Conservation (phyloP, 2,888 invertebrate genomes). For the Osmoderma eremita region DNA sequence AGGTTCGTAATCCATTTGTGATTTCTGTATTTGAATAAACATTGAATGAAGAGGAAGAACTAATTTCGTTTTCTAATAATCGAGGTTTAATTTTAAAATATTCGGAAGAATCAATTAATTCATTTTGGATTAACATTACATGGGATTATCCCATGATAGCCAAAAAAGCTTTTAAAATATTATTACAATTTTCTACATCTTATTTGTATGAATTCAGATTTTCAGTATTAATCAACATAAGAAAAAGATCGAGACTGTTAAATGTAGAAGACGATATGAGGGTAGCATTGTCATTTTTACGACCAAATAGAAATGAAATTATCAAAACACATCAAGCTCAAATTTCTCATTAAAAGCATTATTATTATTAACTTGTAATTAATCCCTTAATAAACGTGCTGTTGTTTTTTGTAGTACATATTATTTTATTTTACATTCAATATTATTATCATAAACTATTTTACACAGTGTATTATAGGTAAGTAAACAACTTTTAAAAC, state of each 20-base stretch:
- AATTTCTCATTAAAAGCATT: not conserved
- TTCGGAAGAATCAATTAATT: constrained; percentile 40
- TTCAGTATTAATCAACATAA: constrained; percentile 42
- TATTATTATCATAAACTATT: not conserved
- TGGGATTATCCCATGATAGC: too few species aligned
- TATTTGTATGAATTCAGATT: constrained; percentile 45
- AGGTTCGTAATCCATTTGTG: not conserved
- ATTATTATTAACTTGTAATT: not conserved
- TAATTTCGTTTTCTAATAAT: constrained; percentile 45
- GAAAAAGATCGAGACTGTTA: too few species aligned
- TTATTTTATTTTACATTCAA: not conserved
- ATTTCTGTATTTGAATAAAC: not conserved
- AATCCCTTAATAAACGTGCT: not conserved
- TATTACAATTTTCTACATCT: constrained; percentile 44
- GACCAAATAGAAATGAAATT: constrained; percentile 40
- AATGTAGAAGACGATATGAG: constrained; percentile 35
- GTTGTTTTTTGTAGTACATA: not conserved
- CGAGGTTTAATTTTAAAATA: constrained; percentile 45
- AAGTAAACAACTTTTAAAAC: not conserved
- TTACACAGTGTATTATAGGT: not conserved
- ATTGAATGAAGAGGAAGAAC: constrained; percentile 41
- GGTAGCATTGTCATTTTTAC: constrained; percentile 38
- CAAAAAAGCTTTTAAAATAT: constrained; percentile 45
- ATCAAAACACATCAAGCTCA: not conserved
- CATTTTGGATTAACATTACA: too few species aligned